Evolutionary conservation across 2,797 vertebrate species (phyloP).

Genomic region (Epinephelus coioides): DNA sequence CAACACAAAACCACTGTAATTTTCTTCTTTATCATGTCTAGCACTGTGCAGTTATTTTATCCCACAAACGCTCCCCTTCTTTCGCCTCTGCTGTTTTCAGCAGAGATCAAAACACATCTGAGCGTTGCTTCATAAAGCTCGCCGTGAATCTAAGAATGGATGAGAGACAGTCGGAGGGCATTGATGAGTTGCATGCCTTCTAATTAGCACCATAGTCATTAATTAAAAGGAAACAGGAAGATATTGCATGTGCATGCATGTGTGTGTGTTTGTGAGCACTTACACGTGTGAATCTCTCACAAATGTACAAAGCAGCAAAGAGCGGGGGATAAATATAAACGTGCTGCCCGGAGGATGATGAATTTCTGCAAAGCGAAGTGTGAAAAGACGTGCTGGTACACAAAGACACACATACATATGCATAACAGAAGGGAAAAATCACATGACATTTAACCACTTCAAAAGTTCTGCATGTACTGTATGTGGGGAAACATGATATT

Average conservation of each 20-base stretch:
- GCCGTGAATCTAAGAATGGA: constrained; percentile 44
- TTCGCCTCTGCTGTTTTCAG: neutral
- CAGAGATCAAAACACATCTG: constrained; percentile 42
- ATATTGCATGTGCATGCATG: constrained; percentile 6
- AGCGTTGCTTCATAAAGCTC: constrained; percentile 33
- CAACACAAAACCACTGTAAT: neutral
- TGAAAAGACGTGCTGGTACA: constrained; percentile 28
- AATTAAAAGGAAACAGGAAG: constrained; percentile 70
- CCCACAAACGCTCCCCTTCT: constrained; percentile 1
- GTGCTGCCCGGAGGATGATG: constrained; percentile 53
- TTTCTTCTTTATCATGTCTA: neutral
- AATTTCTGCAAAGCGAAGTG: constrained; percentile 48
- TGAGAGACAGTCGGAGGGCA: constrained; percentile 53
- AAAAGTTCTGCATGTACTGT: neutral
- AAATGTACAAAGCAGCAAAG: constrained; percentile 27
- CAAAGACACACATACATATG: constrained; percentile 18
- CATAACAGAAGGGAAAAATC: neutral
- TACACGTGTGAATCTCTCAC: constrained; percentile 27
- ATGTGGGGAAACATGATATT: neutral
- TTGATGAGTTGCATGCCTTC: constrained; percentile 60
- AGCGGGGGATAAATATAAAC: constrained; percentile 72
- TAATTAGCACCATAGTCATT: constrained; percentile 78
- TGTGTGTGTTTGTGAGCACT: constrained; percentile 6
- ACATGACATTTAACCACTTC: neutral
- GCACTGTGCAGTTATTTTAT: neutral